A percentile compares a stretch with the other conserved stretches of the same genome.
Evolutionary conservation across 2,797 vertebrate species (phyloP).

Genomic region (Anguilla obscura): DNA sequence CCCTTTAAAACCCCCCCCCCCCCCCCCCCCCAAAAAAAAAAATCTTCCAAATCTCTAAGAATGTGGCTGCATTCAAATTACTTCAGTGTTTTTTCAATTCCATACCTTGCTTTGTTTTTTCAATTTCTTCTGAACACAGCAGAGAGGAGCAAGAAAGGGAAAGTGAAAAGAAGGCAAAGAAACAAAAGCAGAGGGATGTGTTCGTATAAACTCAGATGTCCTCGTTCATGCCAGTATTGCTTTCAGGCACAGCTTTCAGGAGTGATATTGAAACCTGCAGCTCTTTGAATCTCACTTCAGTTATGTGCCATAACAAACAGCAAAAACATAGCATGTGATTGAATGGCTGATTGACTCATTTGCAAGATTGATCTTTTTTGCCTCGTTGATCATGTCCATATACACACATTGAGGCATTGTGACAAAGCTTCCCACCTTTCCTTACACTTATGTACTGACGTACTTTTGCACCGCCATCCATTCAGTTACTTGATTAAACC

Average conservation of each 20-base stretch:
- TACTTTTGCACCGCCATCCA: no score
- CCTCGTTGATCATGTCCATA: neutral
- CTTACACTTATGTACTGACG: no score
- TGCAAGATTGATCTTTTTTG: neutral
- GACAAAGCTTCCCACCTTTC: no score
- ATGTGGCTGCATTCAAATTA: neutral
- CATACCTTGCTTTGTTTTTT: neutral
- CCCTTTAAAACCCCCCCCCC: no score
- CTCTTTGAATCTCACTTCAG: neutral
- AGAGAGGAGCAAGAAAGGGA: neutral
- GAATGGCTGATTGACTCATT: neutral
- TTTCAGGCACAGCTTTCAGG: neutral
- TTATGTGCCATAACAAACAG: neutral
- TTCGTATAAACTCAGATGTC: neutral
- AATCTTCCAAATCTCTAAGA: neutral
- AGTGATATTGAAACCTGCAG: neutral
- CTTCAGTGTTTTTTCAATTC: neutral
- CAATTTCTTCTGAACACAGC: neutral
- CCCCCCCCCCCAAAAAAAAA: neutral
- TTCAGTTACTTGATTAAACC: no score
- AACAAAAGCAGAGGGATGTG: neutral
- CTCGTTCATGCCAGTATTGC: neutral
- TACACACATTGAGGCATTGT: no score
- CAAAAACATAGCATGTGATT: neutral
- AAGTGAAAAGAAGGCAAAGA: neutral